Conservation (phyloP, 1,140 invertebrate species). For the Drosophila funebris region DNA sequence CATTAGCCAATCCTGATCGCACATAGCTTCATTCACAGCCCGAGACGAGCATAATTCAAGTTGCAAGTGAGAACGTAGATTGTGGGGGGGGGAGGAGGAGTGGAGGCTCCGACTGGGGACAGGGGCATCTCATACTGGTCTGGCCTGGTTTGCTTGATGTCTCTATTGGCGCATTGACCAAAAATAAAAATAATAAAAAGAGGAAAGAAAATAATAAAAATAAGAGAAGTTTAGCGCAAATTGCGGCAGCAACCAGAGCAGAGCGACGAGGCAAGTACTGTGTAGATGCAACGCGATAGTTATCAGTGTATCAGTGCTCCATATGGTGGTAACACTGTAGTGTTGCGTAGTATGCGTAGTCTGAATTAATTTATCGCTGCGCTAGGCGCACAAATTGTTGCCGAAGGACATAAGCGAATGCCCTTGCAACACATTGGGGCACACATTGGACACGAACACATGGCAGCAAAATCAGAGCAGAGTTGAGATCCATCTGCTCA, state of each 20-base stretch:
- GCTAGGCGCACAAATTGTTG: slow-evolving; percentile 78
- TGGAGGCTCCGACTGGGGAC: neutral
- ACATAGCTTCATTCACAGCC: slow-evolving; percentile 78
- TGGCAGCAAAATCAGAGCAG: slow-evolving; percentile 56
- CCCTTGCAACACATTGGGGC: slow-evolving; percentile 9
- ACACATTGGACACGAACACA: slow-evolving; percentile 26
- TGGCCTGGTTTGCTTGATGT: slow-evolving; percentile 67
- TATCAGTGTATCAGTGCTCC: slow-evolving; percentile 50
- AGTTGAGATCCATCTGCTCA: slow-evolving; percentile 23
- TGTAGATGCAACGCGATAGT: slow-evolving; percentile 39
- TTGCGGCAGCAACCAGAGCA: neutral
- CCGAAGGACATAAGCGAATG: slow-evolving; percentile 60
- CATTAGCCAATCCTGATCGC: slow-evolving; percentile 79
- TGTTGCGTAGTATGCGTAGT: neutral
- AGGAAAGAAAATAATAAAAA: neutral
- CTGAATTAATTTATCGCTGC: slow-evolving; percentile 78
- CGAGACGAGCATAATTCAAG: slow-evolving; percentile 73
- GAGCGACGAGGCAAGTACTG: slow-evolving; percentile 6
- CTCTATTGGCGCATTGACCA: slow-evolving; percentile 63
- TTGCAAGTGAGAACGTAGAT: slow-evolving; percentile 6
- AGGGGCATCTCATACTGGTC: neutral
- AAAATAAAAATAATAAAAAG: neutral
- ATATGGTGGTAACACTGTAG: slow-evolving; percentile 6
- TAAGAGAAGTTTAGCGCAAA: slow-evolving; percentile 5
- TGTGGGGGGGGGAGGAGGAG: too few relatives aligned